Base-by-base conservation (phyloP, 2,888 invertebrate species). In the Eristalis arbustorum region DNA sequence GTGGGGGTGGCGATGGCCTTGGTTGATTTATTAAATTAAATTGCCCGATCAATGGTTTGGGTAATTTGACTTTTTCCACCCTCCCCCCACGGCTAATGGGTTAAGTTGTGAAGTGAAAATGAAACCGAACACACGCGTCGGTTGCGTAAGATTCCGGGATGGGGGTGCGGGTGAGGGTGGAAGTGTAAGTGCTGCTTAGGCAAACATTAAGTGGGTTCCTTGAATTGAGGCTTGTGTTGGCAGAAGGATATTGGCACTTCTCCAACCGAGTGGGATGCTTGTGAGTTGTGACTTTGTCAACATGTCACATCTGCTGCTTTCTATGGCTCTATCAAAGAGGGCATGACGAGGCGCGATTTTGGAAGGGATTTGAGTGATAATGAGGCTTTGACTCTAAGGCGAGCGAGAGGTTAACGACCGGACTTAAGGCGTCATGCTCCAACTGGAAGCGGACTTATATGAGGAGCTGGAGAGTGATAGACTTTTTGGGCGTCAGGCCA, bases 21-120 rank as follows among this genome's bases (percentile, higher is more conserved):
- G 80, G 91, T 89, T 91, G 91, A 91, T 90, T 91, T 91, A 91
- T 91, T 90, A 90, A 90, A 91, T 91, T 90, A 90, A 90, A 91
- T 91, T 91, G 91, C 90, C 90, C 23, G 68, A 67, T 40, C 82
- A 67, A 59, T 64, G 74, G 62, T 34, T 64, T 40, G 67, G 57
- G 56, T 40, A 61, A 71, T 61, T 61, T 40, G 40, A 61, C 56
- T 69, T 18, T 18, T 18, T 8, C 49, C 42, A 14, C 42, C 14
- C 40, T n/a, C 18, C 49, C 14, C 6, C 25, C 11, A 25, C 22
- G 18, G 31, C 22, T 68, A 68, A 68, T 68, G 68, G 68, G 56
- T 57, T 57, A 68, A 59, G 59, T 59, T 59, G 59, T 56, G 56
- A 25, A 34, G 56, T 68, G 68, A 68, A 56, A 40, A 56, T 28